Conservation (phyloP, 2,797 vertebrate genomes). For the Etheostoma perlongum region DNA sequence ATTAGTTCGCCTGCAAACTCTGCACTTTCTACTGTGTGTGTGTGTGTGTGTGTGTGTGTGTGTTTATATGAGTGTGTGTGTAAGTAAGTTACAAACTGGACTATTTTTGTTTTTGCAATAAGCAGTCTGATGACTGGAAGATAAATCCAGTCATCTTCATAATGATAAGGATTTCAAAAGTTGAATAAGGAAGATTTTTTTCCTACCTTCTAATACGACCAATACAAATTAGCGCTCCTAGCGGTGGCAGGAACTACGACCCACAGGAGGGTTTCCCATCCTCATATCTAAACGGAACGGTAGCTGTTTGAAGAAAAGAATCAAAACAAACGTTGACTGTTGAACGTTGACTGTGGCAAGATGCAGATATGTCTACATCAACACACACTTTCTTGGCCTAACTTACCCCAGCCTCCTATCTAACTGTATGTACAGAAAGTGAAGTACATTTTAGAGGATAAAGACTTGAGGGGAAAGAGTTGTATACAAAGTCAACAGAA, state of each 20-base stretch:
- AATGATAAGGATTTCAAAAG: background rate
- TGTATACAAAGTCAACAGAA: background rate
- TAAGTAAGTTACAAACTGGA: conserved; percentile 20
- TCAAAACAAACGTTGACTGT: too few relatives aligned
- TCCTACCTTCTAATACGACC: too few relatives aligned
- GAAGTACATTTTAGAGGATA: background rate
- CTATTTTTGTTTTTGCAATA: conserved; percentile 9
- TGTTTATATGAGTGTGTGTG: conserved; percentile 12
- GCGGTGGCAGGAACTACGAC: too few relatives aligned
- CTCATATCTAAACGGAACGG: too few relatives aligned
- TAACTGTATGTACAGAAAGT: background rate
- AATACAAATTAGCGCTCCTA: too few relatives aligned
- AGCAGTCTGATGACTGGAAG: background rate
- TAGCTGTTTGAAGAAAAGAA: too few relatives aligned
- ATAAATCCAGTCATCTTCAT: background rate
- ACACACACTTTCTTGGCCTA: background rate
- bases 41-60: conserved; percentile 6
- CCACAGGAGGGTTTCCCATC: too few relatives aligned
- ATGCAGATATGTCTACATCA: background rate
- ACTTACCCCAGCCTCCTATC: background rate
- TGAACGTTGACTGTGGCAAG: background rate
- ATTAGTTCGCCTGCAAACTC: conserved; percentile 67
- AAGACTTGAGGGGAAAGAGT: background rate
- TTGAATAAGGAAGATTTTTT: background rate
- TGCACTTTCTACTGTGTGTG: conserved; percentile 58